Base-by-base conservation (phyloP, 2,797 vertebrate genomes). In the Phrynocephalus forsythii region DNA sequence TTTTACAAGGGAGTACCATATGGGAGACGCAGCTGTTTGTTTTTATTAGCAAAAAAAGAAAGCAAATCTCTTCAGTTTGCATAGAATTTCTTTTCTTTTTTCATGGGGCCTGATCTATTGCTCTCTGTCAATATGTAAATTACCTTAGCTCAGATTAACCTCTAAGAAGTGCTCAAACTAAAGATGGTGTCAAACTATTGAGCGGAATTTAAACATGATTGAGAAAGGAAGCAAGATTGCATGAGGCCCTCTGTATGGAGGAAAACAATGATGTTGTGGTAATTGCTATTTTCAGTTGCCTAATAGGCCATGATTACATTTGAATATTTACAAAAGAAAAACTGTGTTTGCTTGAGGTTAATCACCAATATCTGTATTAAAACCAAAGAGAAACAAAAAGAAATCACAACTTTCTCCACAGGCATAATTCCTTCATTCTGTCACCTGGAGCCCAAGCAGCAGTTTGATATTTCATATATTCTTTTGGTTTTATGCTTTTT, bases 111-210 rank as follows among this genome's bases (percentile, higher is more conserved):
- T 1, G 2, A 87, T 81, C 81, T 10, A 0, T 52, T 88, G 91
- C 86, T 90, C 69, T 88, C 86, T 89, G 94, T 92, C 95, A 95
- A 91, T 83, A 93, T 60, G 90, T 91, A 90, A 94, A 95, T 95
- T 94, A 93, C 94, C 91, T 93, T 94, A 94, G 92, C 92, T 93
- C 91, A 93, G 91, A 93, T 95, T 94, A 95, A 93, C 93, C 91
- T 88, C 88, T 87, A 92, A 95, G 89, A 93, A 91, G 92, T 92
- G 86, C 91, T 90, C 91, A 91, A 93, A 91, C 82, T 26, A 76
- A 76, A 85, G 71, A 69, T 87, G 82, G 82, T 24, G 24, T 82
- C 91, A 92, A 88, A 87, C 91, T 93, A 91, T 90, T 91, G 86
- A 92, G 89, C 91, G 93, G 86, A 0, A 0, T 90, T 93, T 94